A percentile compares a stretch with the other conserved stretches of the same genome.
Evolutionary conservation across 2,797 vertebrate genomes (phyloP).

Genomic region (Sciurus carolinensis): DNA sequence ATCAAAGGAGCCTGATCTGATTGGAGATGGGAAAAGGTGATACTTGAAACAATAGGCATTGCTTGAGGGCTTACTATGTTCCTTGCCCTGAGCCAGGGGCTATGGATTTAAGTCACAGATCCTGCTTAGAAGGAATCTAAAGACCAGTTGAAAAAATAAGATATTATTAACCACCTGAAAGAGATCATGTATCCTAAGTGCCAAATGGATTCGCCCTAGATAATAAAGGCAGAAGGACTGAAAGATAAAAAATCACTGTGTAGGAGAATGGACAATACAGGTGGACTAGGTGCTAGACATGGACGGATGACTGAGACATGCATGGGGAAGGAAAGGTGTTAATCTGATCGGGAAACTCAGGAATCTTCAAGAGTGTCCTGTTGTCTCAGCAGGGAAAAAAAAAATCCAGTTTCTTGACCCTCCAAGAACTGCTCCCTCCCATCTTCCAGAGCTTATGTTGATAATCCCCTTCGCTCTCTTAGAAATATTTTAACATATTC

Average conservation of each 20-base stretch:
- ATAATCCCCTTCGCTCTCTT: background rate
- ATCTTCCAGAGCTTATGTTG: background rate
- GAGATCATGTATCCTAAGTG: background rate
- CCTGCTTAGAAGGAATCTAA: background rate
- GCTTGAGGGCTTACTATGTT: background rate
- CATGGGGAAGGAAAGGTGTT: background rate
- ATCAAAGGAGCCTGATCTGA: background rate
- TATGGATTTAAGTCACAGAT: background rate
- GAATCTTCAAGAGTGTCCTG: background rate
- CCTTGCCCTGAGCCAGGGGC: background rate
- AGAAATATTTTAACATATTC: conserved; percentile 4
- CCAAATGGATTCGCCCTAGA: background rate
- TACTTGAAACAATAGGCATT: background rate
- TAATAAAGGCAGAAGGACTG: conserved; percentile 21
- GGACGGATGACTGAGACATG: background rate
- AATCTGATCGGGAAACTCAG: background rate
- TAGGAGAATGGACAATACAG: background rate
- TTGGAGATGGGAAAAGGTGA: background rate
- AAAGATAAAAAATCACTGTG: background rate
- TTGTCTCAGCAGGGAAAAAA: background rate
- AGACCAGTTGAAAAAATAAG: conserved; percentile 9
- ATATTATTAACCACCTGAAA: conserved; percentile 49
- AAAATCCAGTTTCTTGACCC: background rate
- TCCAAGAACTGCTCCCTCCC: background rate
- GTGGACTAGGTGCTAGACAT: background rate